A percentile compares a stretch with the other conserved stretches of the same genome.
These are phyloP conservation scores for Festucalex cinctus DNA, from an alignment of 2,113 vertebrate genomes.

Conservation along the genomic window DNA sequence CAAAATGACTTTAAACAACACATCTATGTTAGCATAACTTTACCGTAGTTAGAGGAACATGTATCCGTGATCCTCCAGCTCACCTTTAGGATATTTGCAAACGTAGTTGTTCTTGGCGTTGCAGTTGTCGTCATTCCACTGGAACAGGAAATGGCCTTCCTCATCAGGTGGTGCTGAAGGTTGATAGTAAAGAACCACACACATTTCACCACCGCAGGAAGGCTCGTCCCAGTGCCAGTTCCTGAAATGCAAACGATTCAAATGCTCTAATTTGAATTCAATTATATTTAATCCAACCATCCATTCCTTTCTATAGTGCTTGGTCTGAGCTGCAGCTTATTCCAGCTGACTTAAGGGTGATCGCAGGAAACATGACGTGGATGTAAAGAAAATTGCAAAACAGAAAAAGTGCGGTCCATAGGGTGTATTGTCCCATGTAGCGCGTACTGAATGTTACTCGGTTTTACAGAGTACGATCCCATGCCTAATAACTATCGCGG, in stretches of 20 bases:
- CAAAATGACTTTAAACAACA: no score
- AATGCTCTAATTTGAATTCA: background rate
- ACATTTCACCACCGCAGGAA: conserved; percentile 87
- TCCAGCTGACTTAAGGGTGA: no score
- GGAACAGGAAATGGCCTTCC: conserved; percentile 81
- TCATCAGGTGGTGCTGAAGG: conserved; percentile 73
- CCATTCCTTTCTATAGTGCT: background rate
- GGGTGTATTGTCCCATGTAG: no score
- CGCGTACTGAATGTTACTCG: no score
- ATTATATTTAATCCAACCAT: background rate
- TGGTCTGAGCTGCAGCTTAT: no score
- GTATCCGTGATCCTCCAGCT: conserved; percentile 19
- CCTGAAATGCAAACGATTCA: conserved; percentile 58
- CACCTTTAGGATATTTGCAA: conserved; percentile 90
- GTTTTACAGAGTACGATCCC: no score
- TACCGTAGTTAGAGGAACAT: no score
- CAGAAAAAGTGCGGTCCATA: no score
- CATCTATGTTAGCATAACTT: no score
- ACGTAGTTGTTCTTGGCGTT: conserved; percentile 93
- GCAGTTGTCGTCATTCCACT: conserved; percentile 91
- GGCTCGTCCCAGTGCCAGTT: conserved; percentile 93
- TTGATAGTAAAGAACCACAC: conserved; percentile 88
- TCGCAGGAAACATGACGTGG: no score
- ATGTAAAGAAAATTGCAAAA: no score
- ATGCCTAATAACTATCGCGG: background rate